Conservation (phyloP, 2,888 invertebrate genomes). For the Drepanosiphum platanoidis region DNA sequence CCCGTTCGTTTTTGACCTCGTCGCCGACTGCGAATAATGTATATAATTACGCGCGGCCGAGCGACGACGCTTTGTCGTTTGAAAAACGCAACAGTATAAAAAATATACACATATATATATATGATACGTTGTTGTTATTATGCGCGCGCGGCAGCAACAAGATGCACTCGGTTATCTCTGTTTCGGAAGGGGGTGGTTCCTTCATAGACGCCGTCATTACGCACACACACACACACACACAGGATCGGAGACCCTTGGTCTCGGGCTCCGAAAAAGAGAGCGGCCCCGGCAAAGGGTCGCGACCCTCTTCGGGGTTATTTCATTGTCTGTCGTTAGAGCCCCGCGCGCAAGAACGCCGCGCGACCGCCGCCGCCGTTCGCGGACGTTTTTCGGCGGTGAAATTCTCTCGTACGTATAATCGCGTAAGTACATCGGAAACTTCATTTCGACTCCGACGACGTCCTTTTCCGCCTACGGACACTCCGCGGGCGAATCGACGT, state of each 20-base stretch:
- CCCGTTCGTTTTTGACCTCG: constrained; percentile 55
- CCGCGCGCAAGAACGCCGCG: constrained; percentile 18
- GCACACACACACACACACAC: too few relatives aligned
- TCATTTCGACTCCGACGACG: not conserved
- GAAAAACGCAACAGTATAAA: constrained; percentile 26
- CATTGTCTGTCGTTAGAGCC: constrained; percentile 49
- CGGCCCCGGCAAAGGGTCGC: constrained; percentile 24
- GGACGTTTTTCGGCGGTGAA: constrained; percentile 46
- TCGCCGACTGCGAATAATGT: constrained; percentile 56
- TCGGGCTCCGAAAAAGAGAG: constrained; percentile 18
- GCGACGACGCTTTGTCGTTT: constrained; percentile 32
- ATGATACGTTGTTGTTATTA: too few relatives aligned
- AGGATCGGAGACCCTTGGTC: constrained; percentile 27
- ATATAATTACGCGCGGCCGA: constrained; percentile 49
- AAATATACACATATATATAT: not conserved
- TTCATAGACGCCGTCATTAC: constrained; percentile 19
- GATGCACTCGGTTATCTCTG: constrained; percentile 50
- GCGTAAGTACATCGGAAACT: constrained; percentile 37
- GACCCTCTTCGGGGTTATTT: constrained; percentile 30
- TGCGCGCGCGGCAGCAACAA: too few relatives aligned
- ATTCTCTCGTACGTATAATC: constrained; percentile 16
- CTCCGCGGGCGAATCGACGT: constrained; percentile 27
- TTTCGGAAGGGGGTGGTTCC: constrained; percentile 38
- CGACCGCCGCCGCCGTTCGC: constrained; percentile 24
- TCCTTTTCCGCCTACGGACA: not conserved